Percentiles rank a stretch among this genome's conserved stretches.
Evolutionary conservation across 2,113 vertebrate species (phyloP).

Genomic region (Balaenoptera acutorostrata): DNA sequence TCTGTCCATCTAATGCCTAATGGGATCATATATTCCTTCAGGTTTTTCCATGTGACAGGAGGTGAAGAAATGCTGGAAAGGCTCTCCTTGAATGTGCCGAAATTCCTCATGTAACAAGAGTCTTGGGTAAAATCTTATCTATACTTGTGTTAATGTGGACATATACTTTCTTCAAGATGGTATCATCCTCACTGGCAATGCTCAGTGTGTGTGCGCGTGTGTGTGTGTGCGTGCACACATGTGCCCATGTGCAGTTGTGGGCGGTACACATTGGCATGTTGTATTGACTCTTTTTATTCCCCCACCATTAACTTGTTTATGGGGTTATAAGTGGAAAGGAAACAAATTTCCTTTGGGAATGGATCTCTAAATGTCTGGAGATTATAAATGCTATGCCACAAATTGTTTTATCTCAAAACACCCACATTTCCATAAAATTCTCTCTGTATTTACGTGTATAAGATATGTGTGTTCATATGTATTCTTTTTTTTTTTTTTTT

Average conservation of each 20-base stretch:
- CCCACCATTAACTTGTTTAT: neutral
- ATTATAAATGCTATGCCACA: neutral
- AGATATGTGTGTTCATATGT: neutral
- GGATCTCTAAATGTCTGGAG: neutral
- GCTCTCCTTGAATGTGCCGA: neutral
- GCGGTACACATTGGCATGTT: neutral
- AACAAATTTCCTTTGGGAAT: constrained; percentile 4
- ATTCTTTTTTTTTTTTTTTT: neutral
- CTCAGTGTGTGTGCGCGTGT: neutral
- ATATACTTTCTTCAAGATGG: neutral
- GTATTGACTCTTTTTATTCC: neutral
- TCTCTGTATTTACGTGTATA: constrained; percentile 1
- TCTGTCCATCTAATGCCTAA: neutral
- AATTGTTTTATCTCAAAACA: constrained; percentile 37
- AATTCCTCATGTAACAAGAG: neutral
- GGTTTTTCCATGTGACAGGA: neutral
- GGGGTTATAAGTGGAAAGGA: neutral
- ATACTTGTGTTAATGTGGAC: neutral
- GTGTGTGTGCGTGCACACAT: neutral
- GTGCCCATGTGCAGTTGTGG: fast-evolving
- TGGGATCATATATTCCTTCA: neutral
- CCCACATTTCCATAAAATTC: constrained; percentile 27
- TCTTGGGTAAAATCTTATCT: neutral
- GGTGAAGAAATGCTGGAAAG: neutral
- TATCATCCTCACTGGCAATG: neutral